Evolutionary conservation across 2,888 invertebrate species (phyloP).

Genomic region (Chymomyza procnemis): DNA sequence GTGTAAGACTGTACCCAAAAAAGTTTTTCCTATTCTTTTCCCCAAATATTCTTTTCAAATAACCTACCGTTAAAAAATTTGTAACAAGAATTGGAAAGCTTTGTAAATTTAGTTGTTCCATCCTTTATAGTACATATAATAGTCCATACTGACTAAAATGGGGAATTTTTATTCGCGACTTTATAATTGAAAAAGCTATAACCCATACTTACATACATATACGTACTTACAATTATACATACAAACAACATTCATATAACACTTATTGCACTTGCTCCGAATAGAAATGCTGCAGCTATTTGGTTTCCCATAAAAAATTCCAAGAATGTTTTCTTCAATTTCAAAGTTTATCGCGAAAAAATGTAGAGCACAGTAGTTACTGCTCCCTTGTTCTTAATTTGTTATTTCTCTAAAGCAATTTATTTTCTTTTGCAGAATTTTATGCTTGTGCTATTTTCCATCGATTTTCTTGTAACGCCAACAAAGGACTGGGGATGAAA

Average conservation of each 20-base stretch:
- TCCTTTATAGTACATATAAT: too few species aligned
- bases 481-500: constrained; percentile 78
- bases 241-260: neutral
- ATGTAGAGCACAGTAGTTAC: neutral
- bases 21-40: too few species aligned
- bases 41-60: too few species aligned
- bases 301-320: too few species aligned
- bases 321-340: too few species aligned
- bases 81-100: too few species aligned
- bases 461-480: constrained; percentile 67
- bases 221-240: too few species aligned
- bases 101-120: too few species aligned
- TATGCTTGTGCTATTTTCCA: constrained; percentile 66
- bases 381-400: neutral
- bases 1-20: too few species aligned
- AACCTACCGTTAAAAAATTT: too few species aligned
- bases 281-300: neutral
- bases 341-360: too few species aligned
- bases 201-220: neutral
- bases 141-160: constrained; percentile 40
- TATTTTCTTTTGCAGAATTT: constrained; percentile 60
- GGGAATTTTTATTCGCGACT: constrained; percentile 28
- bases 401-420: constrained; percentile 20
- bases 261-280: neutral
- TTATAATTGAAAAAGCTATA: constrained; percentile 49